phyloP scores from a whole-genome alignment of 2,113 vertebrate genomes.

The Gadus macrocephalus region DNA sequence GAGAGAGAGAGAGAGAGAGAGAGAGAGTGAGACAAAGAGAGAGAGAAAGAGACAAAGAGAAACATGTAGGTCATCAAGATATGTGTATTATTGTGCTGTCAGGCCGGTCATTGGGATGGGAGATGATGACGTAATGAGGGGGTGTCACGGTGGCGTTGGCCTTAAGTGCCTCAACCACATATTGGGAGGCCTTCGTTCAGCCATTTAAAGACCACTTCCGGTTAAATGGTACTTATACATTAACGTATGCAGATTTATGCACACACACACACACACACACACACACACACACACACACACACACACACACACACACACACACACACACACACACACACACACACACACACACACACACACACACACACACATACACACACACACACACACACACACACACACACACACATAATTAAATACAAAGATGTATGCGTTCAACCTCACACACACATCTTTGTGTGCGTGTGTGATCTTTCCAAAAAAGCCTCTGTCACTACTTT shows the following conservation, averaged over 20 bases:
- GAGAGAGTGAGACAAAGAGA: background rate
- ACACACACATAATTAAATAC: no score
- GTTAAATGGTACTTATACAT: constrained; percentile 62
- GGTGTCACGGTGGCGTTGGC: constrained; percentile 44
- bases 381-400: constrained; percentile 22
- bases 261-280: no score
- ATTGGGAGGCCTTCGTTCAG: constrained; percentile 6
- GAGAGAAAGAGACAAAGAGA: background rate
- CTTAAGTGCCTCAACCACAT: constrained; percentile 53
- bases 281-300: constrained; percentile 12
- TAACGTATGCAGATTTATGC: constrained; percentile 61
- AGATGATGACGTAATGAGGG: constrained; percentile 47
- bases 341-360: constrained; percentile 33
- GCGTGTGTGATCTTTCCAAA: constrained; percentile 27
- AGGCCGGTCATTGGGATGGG: constrained; percentile 29
- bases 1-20: background rate
- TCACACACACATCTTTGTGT: constrained; percentile 15
- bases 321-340: no score
- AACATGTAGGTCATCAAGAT: background rate
- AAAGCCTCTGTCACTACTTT: constrained; percentile 38
- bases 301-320: constrained; percentile 20
- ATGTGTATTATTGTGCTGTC: constrained; percentile 33
- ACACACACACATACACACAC: no score
- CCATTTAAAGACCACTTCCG: constrained; percentile 5
- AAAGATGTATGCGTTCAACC: no score